Base-by-base conservation (phyloP, 2,888 invertebrate species). In the Gari tellinella region DNA sequence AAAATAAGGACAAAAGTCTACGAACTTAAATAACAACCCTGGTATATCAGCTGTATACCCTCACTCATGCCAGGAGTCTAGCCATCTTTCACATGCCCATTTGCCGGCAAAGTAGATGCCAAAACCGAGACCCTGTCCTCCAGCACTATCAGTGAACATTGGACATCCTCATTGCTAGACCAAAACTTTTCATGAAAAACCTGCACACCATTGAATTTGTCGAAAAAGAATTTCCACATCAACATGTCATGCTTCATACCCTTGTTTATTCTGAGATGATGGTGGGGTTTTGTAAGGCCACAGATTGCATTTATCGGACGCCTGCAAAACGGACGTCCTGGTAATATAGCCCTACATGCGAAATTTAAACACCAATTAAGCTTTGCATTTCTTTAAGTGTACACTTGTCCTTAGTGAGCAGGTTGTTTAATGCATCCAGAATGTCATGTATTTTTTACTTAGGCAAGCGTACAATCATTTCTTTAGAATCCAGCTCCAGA, bases 171-270 rank as follows among this genome's bases (percentile, higher is more conserved):
- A 55, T 67, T 76, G n/a, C 31, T 26, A 14, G 38, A 12, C 75
- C 55, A 76, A 37, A 53, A 57, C n/a, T 40, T 8, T 17, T 70
- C 70, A 49, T 58, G 75, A 25, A 76, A 72, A 14, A 62, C 41
- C 15, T 15, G n/a, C n/a, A n/a, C n/a, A n/a, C n/a, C n/a, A n/a
- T n/a, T n/a, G n/a, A n/a, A n/a, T n/a, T n/a, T n/a, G n/a, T n/a
- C n/a, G n/a, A 67, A n/a, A n/a, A n/a, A n/a, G n/a, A n/a, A n/a
- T n/a, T n/a, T n/a, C n/a, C n/a, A n/a, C n/a, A n/a, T n/a, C n/a
- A n/a, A n/a, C n/a, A n/a, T n/a, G n/a, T n/a, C n/a, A n/a, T n/a
- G n/a, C 31, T 31, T 51, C 26, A 51, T 51, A 26, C 38, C 53
- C 15, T 38, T 53, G 14, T 31, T n/a, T 37, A 53, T 12, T 15